These are phyloP conservation scores for Macquaria ambigua DNA, from an alignment of 2,113 vertebrate genomes.

Conservation along the genomic window DNA sequence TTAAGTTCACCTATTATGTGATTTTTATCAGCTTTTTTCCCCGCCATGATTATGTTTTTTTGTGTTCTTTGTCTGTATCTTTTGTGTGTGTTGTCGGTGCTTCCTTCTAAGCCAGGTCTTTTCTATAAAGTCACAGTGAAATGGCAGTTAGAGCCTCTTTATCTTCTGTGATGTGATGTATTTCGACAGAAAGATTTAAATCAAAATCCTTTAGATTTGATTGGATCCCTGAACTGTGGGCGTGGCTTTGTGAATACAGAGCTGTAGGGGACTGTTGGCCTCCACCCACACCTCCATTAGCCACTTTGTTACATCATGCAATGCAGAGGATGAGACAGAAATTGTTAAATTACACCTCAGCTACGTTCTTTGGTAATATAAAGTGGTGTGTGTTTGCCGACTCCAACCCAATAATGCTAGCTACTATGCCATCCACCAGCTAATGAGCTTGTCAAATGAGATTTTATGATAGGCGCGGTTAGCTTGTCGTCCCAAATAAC, in stretches of 20 bases:
- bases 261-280: neutral
- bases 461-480: neutral
- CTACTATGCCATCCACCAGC: neutral
- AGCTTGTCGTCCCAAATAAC: neutral
- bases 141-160: neutral
- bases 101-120: neutral
- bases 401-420: neutral
- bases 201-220: neutral
- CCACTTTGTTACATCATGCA: neutral
- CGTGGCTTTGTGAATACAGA: neutral
- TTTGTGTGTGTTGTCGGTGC: neutral
- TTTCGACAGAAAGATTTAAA: neutral
- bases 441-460: neutral
- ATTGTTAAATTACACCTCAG: neutral
- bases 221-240: neutral
- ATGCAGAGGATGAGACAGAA: neutral
- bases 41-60: neutral
- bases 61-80: neutral
- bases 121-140: neutral
- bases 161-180: neutral
- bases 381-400: neutral
- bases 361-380: neutral
- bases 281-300: neutral
- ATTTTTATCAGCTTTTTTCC: constrained; percentile 19
- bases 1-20: neutral